Conservation (phyloP, 2,888 invertebrate species). For the Sarcophaga variegata region DNA sequence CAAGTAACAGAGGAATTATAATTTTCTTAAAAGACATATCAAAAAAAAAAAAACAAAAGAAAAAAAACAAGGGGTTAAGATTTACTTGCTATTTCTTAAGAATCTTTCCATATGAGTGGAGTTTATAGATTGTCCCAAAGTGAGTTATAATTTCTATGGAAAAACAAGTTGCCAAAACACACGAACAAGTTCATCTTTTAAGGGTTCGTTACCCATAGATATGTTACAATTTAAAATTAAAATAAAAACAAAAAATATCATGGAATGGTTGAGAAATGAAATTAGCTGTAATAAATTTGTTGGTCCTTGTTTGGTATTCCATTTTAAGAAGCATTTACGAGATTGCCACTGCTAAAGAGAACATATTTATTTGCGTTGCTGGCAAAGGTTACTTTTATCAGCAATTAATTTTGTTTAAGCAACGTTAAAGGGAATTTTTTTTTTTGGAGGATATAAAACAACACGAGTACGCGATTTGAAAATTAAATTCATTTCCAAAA, state of each 20-base stretch:
- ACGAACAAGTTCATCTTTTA: slow-evolving; percentile 47
- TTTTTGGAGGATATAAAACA: not conserved
- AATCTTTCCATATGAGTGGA: not conserved
- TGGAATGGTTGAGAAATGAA: not conserved
- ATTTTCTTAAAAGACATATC: not conserved
- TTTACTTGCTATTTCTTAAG: slow-evolving; percentile 13
- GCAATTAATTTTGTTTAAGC: not conserved
- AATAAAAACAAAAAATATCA: not conserved
- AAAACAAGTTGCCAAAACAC: slow-evolving; percentile 30
- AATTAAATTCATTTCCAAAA: no score
- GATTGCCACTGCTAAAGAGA: slow-evolving; percentile 10
- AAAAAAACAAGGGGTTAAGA: slow-evolving; percentile 23
- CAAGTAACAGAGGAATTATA: slow-evolving; percentile 27
- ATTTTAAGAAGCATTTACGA: not conserved
- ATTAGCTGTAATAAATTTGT: slow-evolving; percentile 53
- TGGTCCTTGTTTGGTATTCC: slow-evolving; percentile 36
- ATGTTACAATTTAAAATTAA: not conserved
- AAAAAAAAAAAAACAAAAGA: no score
- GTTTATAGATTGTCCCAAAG: slow-evolving; percentile 38
- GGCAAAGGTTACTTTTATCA: slow-evolving; percentile 48
- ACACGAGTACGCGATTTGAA: not conserved
- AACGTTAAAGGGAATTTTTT: not conserved
- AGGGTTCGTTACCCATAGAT: not conserved
- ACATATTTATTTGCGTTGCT: slow-evolving; percentile 25
- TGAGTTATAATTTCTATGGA: slow-evolving; percentile 55